Evolutionary conservation across 2,113 vertebrate species (phyloP), one percentile per base, ranked within the genome.

Genomic region (Corvus hawaiiensis): DNA sequence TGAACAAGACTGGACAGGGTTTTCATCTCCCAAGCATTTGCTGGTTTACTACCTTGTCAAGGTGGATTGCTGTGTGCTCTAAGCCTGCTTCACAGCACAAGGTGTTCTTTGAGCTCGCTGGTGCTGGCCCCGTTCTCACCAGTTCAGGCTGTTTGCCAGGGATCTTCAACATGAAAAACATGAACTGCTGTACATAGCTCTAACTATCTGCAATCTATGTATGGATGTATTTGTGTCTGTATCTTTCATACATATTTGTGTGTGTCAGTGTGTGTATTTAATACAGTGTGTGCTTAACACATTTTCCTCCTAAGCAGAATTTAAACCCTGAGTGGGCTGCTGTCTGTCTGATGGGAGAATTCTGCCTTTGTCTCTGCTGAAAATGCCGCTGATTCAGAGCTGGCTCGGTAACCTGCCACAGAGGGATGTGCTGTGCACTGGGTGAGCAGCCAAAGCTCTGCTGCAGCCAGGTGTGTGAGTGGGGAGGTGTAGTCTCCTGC

Each of bases 31-130:
- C 49, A 33, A 80, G 17, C 4, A 2, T 46, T 28, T 89, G 73
- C n/a, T 62, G 37, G 13, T n/a, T n/a, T n/a, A 9, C 7, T 73
- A 33, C 55, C 55, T 52, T 54, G 35, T 22, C 41, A 26, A 64
- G n/a, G 56, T 58, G n/a, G 11, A 6, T 35, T n/a, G 33, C 72
- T 67, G 51, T 2, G n/a, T 55, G 67, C 88, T 58, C 22, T 21
- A 6, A 88, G 28, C 17, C 46, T 2, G 0, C 24, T 32, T 35
- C 1, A 2, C 24, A 75, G 52, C 44, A 19, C 1, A 1, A 62
- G 61, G 35, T 1, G 1, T 49, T 58, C 26, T 41, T 11, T 27
- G 41, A 46, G 20, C 59, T 55, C 26, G 4, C 37, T 77, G 80
- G 3, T n/a, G 28, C 59, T 4, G 3, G 18, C 9, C 12, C 12